phyloP scores from a whole-genome alignment of 2,113 vertebrate species.

The Coryphaenoides rupestris region DNA sequence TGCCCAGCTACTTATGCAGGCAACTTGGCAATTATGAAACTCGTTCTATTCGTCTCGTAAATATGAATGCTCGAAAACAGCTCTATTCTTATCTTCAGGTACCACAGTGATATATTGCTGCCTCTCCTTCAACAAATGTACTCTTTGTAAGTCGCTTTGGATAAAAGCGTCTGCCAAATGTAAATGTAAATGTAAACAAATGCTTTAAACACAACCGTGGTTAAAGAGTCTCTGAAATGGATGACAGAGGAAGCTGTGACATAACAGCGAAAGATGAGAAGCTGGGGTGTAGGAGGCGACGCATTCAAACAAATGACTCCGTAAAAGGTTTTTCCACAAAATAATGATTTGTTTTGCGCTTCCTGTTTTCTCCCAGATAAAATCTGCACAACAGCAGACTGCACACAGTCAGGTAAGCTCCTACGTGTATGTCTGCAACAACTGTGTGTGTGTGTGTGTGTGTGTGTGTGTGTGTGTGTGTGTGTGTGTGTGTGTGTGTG shows the following conservation, averaged over 20 bases:
- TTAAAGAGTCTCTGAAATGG: neutral
- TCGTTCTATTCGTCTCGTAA: too few relatives aligned
- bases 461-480: neutral
- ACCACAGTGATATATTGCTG: too few relatives aligned
- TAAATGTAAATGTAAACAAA: too few relatives aligned
- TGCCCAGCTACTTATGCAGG: too few relatives aligned
- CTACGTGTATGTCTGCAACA: neutral
- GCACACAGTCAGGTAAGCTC: conserved; percentile 89
- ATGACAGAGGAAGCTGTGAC: neutral
- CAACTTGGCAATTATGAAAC: too few relatives aligned
- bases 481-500: neutral
- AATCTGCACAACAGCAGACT: conserved; percentile 88
- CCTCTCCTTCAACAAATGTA: too few relatives aligned
- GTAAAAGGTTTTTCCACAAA: conserved; percentile 19
- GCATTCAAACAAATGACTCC: conserved; percentile 25
- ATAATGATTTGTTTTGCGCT: conserved; percentile 45
- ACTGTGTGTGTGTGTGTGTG: conserved; percentile 30
- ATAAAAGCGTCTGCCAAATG: too few relatives aligned
- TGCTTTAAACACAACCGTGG: too few relatives aligned
- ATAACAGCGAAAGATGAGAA: neutral
- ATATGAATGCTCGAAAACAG: too few relatives aligned
- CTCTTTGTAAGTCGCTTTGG: too few relatives aligned
- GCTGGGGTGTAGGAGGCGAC: conserved; percentile 8
- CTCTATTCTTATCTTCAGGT: too few relatives aligned
- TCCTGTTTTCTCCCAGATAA: conserved; percentile 69